phyloP scores from a whole-genome alignment of 1,140 invertebrate species.

The Bombyx mori region DNA sequence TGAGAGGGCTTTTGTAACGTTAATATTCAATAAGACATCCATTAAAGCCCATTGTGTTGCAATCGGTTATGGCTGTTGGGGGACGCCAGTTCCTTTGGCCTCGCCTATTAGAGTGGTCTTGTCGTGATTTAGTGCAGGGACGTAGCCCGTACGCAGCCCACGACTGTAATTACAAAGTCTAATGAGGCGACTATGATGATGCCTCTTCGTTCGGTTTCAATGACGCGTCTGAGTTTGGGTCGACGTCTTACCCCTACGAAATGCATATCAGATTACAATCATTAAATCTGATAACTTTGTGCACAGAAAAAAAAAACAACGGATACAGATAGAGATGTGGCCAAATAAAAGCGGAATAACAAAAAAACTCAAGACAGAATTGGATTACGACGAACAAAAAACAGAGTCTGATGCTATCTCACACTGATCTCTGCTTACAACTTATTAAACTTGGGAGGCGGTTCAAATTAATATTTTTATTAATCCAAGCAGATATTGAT shows the following conservation, averaged over 20 bases:
- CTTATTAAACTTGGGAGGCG: constrained; percentile 10
- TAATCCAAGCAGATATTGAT: constrained; percentile 17
- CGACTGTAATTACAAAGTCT: constrained; percentile 63
- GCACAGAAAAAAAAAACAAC: no score
- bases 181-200: constrained; percentile 47
- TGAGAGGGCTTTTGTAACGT: constrained; percentile 29
- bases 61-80: constrained; percentile 35
- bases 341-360: no score
- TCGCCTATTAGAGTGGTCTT: constrained; percentile 41
- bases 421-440: constrained; percentile 14
- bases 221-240: no score
- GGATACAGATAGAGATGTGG: no score
- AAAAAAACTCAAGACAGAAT: no score
- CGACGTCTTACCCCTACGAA: no score
- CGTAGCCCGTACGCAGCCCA: constrained; percentile 35
- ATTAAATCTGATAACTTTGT: no score
- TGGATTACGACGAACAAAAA: neutral
- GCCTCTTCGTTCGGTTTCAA: constrained; percentile 13
- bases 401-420: constrained; percentile 16
- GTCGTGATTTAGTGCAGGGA: constrained; percentile 60
- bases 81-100: constrained; percentile 23
- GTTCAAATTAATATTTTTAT: constrained; percentile 27
- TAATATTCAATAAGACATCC: constrained; percentile 61
- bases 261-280: no score
- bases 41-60: constrained; percentile 41